Evolutionary conservation across 2,797 vertebrate species (phyloP).

Genomic region (Sarcoramphus papa): DNA sequence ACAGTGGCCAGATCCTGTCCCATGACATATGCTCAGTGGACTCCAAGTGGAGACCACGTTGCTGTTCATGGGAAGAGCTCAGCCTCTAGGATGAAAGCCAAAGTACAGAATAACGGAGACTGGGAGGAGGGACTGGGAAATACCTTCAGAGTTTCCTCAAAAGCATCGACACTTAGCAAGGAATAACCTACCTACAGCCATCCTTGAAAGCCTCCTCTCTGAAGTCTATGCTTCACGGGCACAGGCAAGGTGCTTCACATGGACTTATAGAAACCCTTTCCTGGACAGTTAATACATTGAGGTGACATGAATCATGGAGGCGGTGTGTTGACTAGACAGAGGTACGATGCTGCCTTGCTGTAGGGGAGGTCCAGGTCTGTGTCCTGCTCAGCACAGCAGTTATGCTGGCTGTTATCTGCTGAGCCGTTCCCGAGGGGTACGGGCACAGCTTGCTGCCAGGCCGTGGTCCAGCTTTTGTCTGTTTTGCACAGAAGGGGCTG

Average conservation of each 20-base stretch:
- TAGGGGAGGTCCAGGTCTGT: neutral
- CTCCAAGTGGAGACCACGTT: fast-evolving
- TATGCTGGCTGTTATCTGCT: neutral
- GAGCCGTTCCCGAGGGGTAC: neutral
- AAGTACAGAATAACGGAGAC: neutral
- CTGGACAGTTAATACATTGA: neutral
- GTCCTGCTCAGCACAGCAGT: neutral
- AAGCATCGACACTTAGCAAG: fast-evolving
- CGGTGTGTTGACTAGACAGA: neutral
- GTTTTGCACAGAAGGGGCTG: neutral
- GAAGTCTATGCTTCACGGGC: neutral
- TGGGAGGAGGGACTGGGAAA: neutral
- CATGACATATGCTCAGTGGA: neutral
- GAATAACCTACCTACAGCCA: neutral
- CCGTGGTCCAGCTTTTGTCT: neutral
- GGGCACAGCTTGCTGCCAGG: neutral
- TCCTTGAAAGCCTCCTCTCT: neutral
- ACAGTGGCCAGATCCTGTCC: neutral
- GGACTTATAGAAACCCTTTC: neutral
- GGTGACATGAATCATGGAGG: neutral
- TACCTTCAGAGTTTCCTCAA: neutral
- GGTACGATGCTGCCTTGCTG: neutral
- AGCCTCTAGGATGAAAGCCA: neutral
- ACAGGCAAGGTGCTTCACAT: neutral
- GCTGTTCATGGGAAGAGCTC: neutral